Evolutionary conservation across 2,888 invertebrate genomes (phyloP), one percentile per base, ranked within the genome.

Genomic region (Plusia festucae): DNA sequence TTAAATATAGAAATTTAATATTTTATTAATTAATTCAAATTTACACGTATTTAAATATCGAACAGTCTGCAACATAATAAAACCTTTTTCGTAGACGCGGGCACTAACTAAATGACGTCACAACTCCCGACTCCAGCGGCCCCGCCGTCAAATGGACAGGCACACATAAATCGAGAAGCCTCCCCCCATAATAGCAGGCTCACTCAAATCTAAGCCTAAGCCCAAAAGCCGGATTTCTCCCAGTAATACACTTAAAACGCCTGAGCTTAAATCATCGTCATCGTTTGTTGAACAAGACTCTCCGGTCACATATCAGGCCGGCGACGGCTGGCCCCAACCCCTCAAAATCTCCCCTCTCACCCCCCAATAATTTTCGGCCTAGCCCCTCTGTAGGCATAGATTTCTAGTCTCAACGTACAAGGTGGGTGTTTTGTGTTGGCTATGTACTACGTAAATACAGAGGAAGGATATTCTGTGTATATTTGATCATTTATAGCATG

Each of bases 251-350:
- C 94, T 95, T 95, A 95, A 94, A 95, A 94, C 94, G 93, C 88
- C 91, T 89, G 89, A 91, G 94, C 94, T 93, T 95, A 95, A 94
- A 95, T 94, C 94, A 95, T 95, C 94, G 94, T 95, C 94, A 94
- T 93, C 94, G 94, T 95, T 95, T 95, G 94, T 94, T 95, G 94
- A 94, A 94, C 94, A 95, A 94, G 94, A 94, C 93, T 94, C 93
- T 91, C 93, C 92, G 94, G 94, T 94, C 94, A 95, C 94, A 94
- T 94, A 94, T 94, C 94, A 94, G 91, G 82, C 83, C 87, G 87
- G 88, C 89, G 92, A 90, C 90, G 90, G 86, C 86, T 78, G 81
- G 82, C 82, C 85, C 79, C 76, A 62, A 67, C 68, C 80, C 72
- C 68, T 52, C 11, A 0, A 32, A 60, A 75, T 74, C 74, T 68